Evolutionary conservation across 64 coral and sea anemone species (phyloP).

Genomic region (Montipora sp.): DNA sequence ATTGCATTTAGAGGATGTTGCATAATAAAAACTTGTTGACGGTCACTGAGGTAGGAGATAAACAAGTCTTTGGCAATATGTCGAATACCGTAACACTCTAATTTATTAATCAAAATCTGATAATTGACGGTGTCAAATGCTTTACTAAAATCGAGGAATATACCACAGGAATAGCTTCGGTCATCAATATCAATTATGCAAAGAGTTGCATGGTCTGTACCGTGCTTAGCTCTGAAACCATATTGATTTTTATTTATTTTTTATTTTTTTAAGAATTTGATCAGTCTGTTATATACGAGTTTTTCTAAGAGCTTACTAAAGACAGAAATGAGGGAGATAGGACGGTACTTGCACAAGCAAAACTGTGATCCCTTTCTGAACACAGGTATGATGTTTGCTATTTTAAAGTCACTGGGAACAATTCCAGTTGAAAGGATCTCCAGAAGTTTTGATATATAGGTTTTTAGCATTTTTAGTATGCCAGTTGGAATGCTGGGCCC

Average conservation of each 20-base stretch:
- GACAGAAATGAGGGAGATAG: background rate
- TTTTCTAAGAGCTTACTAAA: conserved; percentile 18
- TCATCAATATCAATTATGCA: conserved; percentile 13
- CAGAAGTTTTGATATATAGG: too few relatives aligned
- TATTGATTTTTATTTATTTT: background rate
- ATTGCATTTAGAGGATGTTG: background rate
- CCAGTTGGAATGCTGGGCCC: too few relatives aligned
- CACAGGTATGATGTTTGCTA: conserved; percentile 6
- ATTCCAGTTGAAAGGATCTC: background rate
- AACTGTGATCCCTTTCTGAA: background rate
- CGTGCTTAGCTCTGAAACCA: background rate
- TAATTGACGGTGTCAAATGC: conserved; percentile 33
- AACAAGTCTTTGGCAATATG: background rate
- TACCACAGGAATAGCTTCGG: conserved; percentile 12
- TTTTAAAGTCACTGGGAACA: conserved; percentile 8
- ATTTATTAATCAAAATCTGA: conserved; percentile 27
- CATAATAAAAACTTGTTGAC: conserved; percentile 15
- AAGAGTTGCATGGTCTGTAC: conserved; percentile 16
- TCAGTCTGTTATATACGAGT: conserved; percentile 6
- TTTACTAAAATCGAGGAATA: conserved; percentile 32
- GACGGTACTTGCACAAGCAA: background rate
- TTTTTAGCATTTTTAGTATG: too few relatives aligned
- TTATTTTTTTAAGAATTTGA: conserved; percentile 10
- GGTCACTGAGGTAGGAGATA: conserved; percentile 18
- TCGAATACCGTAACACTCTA: conserved; percentile 13